phyloP scores from a whole-genome alignment of 2,888 invertebrate genomes.

The Aradus depressus region DNA sequence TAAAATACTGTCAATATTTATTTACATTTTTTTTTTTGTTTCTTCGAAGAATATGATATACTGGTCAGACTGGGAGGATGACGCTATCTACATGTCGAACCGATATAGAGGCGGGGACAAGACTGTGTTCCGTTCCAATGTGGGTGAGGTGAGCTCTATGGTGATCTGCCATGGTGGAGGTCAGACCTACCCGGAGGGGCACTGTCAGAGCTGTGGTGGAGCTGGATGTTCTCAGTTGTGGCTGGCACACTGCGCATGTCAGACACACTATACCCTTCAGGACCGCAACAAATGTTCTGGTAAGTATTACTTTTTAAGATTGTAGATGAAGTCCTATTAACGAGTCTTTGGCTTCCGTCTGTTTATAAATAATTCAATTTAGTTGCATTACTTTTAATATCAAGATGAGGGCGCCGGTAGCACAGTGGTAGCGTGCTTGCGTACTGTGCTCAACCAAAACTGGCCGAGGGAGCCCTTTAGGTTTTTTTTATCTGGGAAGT shows the following conservation, averaged over 20 bases:
- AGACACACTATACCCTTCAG: conserved; percentile 67
- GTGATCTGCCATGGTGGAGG: conserved; percentile 60
- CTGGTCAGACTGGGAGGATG: conserved; percentile 87
- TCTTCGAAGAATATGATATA: conserved; percentile 53
- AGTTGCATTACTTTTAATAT: neutral
- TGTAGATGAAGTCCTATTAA: neutral
- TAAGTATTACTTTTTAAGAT: conserved; percentile 24
- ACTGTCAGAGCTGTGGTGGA: conserved; percentile 66
- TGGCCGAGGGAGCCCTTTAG: too few relatives aligned
- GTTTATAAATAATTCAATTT: too few relatives aligned
- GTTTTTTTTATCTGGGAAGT: too few relatives aligned
- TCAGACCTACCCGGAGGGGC: conserved; percentile 58
- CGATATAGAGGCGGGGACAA: conserved; percentile 59
- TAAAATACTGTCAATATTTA: neutral
- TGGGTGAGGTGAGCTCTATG: conserved; percentile 57
- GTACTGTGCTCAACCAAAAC: too few relatives aligned
- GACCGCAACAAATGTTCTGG: conserved; percentile 45
- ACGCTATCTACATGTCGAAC: conserved; percentile 64
- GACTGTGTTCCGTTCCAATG: conserved; percentile 49
- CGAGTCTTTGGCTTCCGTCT: too few relatives aligned
- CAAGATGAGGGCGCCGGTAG: too few relatives aligned
- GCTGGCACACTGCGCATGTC: conserved; percentile 65
- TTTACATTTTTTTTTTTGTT: neutral
- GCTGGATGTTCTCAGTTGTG: conserved; percentile 68
- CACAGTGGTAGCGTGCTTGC: too few relatives aligned